Base-by-base conservation (phyloP, 2,113 vertebrate genomes). In the Chaetops frenatus region DNA sequence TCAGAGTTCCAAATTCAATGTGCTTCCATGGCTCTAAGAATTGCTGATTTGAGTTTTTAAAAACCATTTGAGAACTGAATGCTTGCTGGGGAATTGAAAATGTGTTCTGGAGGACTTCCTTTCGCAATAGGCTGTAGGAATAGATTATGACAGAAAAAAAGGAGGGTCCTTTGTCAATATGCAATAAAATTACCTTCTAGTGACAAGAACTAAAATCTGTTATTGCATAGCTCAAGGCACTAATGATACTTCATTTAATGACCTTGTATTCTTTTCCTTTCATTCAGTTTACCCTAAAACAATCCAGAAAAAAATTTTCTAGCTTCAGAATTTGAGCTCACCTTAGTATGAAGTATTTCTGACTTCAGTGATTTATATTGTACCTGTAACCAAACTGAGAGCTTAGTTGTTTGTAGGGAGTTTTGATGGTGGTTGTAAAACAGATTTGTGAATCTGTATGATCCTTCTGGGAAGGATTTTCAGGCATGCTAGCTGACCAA, bases 401-500 rank as follows among this genome's bases (percentile, higher is more conserved):
- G 27, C 19, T 5, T 4, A 35, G 11, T 58, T 70, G 42, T 71
- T 88, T 70, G 42, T 17, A 33, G 33, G 6, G 45, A 15, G 18
- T 53, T 91, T 81, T 91, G 58, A 60, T 82, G 21, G 33, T 76
- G 80, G 33, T 20, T 28, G 31, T 84, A 91, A 94, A 90, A 48
- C 20, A 67, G 62, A 85, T 88, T 83, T 86, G 58, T 91, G 54
- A 45, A 81, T 73, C 64, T 29, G 4, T 35, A 12, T 31, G 36
- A 33, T 62, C 38, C 27, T 89, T 95, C 80, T 89, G 69, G 87
- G 87, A 94, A 94, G 65, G 40, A n/a, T 74, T 90, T 89, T 87
- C 51, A 61, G 35, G 27, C 64, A 10, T 35, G 19, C 10, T 67
- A 20, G 44, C 44, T 91, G 67, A 70, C 77, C 74, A 65, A 36